These are phyloP conservation scores for Budorcas taxicolor DNA, from an alignment of 2,113 vertebrate species.

Conservation along the genomic window DNA sequence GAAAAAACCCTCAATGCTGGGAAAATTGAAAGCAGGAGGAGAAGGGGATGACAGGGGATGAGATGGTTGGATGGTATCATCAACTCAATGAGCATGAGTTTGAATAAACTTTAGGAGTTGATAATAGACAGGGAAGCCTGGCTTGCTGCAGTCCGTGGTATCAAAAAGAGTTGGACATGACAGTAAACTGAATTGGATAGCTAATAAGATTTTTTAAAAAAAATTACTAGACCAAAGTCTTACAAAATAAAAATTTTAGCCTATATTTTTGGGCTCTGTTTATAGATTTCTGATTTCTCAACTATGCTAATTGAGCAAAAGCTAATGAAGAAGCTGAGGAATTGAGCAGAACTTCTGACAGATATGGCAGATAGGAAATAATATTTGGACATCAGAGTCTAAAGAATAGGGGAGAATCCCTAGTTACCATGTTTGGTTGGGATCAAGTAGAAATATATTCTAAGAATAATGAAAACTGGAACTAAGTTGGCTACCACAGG, in stretches of 20 bases:
- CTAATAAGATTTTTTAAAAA: background rate
- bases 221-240: background rate
- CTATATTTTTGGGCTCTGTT: background rate
- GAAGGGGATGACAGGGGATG: background rate
- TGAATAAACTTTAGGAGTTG: background rate
- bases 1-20: background rate
- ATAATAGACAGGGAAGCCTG: background rate
- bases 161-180: fast-evolving
- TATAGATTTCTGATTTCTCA: background rate
- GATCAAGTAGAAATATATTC: background rate
- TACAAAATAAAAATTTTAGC: background rate
- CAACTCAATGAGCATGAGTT: background rate
- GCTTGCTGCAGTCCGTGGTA: fast-evolving
- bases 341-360: background rate
- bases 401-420: background rate
- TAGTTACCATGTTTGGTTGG: background rate
- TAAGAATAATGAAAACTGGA: background rate
- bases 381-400: background rate
- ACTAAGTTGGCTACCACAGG: background rate
- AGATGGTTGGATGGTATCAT: background rate
- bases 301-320: background rate
- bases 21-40: background rate
- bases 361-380: background rate
- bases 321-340: background rate
- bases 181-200: background rate